Evolutionary conservation across 2,888 invertebrate species (phyloP), one percentile per base, ranked within the genome.

Genomic region (Acheta domesticus): DNA sequence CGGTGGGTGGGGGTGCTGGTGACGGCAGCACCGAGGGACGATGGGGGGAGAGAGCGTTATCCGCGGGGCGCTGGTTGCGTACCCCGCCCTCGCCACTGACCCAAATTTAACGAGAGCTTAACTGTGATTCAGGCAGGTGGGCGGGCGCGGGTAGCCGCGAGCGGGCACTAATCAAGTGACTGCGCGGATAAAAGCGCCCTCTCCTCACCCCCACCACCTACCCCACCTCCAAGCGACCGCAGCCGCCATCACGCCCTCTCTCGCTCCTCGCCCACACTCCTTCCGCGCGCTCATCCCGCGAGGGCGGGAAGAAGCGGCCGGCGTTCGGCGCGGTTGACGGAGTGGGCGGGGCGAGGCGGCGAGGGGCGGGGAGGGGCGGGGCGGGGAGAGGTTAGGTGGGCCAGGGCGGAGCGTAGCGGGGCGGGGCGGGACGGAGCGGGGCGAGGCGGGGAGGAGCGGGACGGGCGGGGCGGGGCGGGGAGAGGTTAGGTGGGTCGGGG

Each of bases 101-200:
- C 62, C 62, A 62, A 62, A 62, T 62, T 62, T 62, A 62, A 62
- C 62, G 62, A 62, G 62, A 62, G 62, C 62, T 62, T 62, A 62
- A 62, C 62, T 62, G 62, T 62, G 62, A 62, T 62, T 62, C 62
- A 62, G 62, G 62, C 62, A 62, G 62, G 62, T 62, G n/a, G 62
- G n/a, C 62, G 62, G 62, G 62, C 14, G 62, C 62, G 62, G 3
- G 36, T 62, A 14, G 62, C 14, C 62, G 16, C 62, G 62, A 62
- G 62, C 62, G 62, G 62, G n/a, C 62, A 62, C 62, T 62, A 62
- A 62, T 62, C 62, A 62, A 62, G 62, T 62, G 62, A 62, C 62
- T 62, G 62, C 62, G 62, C 62, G 62, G 62, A 62, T 62, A 62
- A 62, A 16, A 62, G 62, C 62, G 62, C 62, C 62, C 62, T n/a